A percentile compares a stretch with the other conserved stretches of the same genome.
Evolutionary conservation across 1,140 invertebrate species (phyloP).

Genomic region (Cheumatopsyche charites): DNA sequence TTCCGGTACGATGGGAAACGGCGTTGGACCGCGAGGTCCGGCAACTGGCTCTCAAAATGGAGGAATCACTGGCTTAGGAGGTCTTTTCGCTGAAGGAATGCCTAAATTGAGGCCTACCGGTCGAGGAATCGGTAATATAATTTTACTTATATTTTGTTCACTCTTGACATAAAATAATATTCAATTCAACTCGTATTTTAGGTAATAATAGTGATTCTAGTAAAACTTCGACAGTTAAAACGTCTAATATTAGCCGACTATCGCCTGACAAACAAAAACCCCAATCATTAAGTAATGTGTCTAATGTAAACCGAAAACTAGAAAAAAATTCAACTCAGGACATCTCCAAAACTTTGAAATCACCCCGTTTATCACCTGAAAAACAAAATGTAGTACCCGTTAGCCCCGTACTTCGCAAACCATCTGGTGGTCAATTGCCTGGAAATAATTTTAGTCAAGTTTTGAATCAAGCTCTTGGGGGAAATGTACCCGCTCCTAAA

Average conservation of each 20-base stretch:
- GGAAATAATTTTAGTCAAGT: constrained; percentile 54
- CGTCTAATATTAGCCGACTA: not conserved
- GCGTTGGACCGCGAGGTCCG: constrained; percentile 55
- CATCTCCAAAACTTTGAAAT: not conserved
- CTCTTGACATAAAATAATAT: not conserved
- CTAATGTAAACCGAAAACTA: not conserved
- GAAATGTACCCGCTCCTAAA: constrained; percentile 46
- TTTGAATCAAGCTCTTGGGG: constrained; percentile 53
- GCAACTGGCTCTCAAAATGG: constrained; percentile 58
- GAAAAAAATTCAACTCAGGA: constrained; percentile 4
- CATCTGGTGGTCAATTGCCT: constrained; percentile 3
- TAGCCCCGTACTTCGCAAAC: constrained; percentile 9
- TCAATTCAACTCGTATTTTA: no score
- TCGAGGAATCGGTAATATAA: constrained; percentile 54
- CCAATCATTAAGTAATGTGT: not conserved
- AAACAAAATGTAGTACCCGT: constrained; percentile 28
- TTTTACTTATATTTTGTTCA: not conserved
- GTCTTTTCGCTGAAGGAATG: constrained; percentile 85
- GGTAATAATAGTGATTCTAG: not conserved
- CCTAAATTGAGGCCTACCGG: constrained; percentile 84
- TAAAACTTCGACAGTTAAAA: not conserved
- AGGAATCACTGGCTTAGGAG: constrained; percentile 69
- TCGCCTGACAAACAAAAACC: constrained; percentile 14
- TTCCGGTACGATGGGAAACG: constrained; percentile 52
- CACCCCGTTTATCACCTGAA: constrained; percentile 33